Evolutionary conservation across 2,113 vertebrate species (phyloP).

Genomic region (Dryoscopus gambensis): DNA sequence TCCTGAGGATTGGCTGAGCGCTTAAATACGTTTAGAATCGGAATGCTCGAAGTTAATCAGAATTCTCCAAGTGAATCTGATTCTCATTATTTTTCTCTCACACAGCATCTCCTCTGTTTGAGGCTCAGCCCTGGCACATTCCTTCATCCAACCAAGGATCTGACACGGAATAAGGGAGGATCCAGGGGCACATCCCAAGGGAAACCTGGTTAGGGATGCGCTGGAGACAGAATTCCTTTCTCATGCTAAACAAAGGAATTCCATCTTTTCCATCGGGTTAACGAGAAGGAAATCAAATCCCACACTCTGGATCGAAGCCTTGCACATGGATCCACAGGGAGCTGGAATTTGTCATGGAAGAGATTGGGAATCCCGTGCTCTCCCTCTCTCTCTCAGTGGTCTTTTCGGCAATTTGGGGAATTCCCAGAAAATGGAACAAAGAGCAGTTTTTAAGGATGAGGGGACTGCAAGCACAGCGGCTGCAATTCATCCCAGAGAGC

Average conservation of each 20-base stretch:
- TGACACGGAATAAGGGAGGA: not conserved
- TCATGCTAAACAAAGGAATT: not conserved
- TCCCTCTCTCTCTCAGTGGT: not conserved
- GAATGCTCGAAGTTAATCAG: not conserved
- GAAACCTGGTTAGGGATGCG: not conserved
- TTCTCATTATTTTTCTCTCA: not conserved
- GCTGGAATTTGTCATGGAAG: not conserved
- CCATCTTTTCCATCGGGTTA: not conserved
- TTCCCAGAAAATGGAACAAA: not conserved
- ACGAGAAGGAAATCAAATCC: not conserved
- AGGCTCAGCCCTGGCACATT: constrained; percentile 62
- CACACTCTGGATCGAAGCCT: not conserved
- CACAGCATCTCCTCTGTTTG: constrained; percentile 69
- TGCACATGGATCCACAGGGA: not conserved
- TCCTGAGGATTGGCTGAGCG: not conserved
- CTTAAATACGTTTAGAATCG: not conserved
- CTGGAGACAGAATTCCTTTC: not conserved
- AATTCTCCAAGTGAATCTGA: not conserved
- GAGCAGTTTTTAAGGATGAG: not conserved
- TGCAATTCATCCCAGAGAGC: not conserved
- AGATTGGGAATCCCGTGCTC: not conserved
- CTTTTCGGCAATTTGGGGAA: not conserved
- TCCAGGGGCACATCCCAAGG: not conserved
- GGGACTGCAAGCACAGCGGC: not conserved
- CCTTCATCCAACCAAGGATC: constrained; percentile 22